A percentile compares a stretch with the other conserved stretches of the same genome.
These are phyloP conservation scores for Vespertilio murinus DNA, from an alignment of 2,797 vertebrate genomes.

Conservation along the genomic window DNA sequence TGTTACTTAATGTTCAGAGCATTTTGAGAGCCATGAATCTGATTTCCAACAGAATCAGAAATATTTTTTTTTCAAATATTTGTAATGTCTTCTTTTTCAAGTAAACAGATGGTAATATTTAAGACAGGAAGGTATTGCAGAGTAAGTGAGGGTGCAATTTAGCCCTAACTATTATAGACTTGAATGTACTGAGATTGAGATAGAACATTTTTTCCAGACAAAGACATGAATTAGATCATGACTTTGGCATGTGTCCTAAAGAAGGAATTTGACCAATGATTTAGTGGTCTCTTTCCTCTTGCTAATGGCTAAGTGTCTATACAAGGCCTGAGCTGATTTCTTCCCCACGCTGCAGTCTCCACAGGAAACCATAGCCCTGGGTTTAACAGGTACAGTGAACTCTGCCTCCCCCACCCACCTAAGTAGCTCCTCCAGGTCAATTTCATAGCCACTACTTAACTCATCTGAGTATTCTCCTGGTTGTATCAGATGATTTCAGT, in stretches of 20 bases:
- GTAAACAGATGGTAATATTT: neutral
- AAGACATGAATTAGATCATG: constrained; percentile 1
- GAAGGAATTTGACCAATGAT: constrained; percentile 16
- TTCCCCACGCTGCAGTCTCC: neutral
- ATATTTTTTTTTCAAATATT: neutral
- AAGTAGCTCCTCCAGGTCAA: neutral
- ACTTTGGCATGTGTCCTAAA: constrained; percentile 41
- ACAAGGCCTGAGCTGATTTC: neutral
- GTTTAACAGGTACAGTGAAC: neutral
- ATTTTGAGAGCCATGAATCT: neutral
- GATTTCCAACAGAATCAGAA: neutral
- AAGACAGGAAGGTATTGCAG: neutral
- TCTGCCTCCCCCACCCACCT: neutral
- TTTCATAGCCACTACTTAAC: neutral
- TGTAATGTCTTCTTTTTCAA: neutral
- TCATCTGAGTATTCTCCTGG: neutral
- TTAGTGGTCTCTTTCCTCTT: neutral
- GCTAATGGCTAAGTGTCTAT: neutral
- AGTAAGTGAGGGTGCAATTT: neutral
- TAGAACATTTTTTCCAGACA: neutral
- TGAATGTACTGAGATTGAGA: neutral
- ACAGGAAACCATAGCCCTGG: neutral
- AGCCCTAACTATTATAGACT: neutral
- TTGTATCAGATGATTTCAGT: neutral
- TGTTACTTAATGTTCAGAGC: neutral